Percentiles rank a stretch among this genome's conserved stretches.
These are phyloP conservation scores for Hydriomena furcata DNA, from an alignment of 2,888 invertebrate species.

Conservation along the genomic window DNA sequence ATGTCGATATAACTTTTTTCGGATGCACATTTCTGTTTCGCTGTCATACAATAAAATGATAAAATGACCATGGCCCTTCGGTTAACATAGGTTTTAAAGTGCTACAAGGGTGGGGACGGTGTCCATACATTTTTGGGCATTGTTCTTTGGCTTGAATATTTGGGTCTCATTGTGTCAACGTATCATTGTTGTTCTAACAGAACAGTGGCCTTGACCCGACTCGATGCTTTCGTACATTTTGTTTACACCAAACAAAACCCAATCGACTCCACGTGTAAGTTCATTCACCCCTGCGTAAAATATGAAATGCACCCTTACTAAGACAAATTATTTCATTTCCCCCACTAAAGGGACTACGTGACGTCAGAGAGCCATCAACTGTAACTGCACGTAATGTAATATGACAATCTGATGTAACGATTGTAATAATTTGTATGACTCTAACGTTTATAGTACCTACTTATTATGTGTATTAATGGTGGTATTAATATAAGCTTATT, in stretches of 20 bases:
- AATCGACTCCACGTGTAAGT: constrained; percentile 34
- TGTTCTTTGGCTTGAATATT: too few species aligned
- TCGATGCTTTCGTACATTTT: background rate
- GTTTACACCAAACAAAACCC: constrained; percentile 3
- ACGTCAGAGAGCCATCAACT: constrained; percentile 68
- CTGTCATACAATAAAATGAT: too few species aligned
- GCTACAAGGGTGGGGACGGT: too few species aligned
- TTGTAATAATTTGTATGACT: constrained; percentile 51
- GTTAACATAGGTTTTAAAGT: too few species aligned
- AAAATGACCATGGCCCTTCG: too few species aligned
- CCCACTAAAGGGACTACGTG: constrained; percentile 74
- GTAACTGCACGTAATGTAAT: constrained; percentile 62
- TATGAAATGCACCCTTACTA: constrained; percentile 80
- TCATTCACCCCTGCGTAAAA: constrained; percentile 72
- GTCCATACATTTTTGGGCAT: too few species aligned
- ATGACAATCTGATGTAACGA: constrained; percentile 62
- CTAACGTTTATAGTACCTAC: background rate
- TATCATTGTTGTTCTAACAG: background rate
- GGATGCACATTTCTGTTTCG: too few species aligned
- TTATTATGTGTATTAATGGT: too few species aligned
- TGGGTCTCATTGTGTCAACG: too few species aligned
- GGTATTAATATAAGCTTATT: too few species aligned
- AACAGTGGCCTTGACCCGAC: background rate
- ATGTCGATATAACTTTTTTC: too few species aligned
- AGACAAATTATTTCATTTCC: constrained; percentile 84